Evolutionary conservation across 2,888 invertebrate species (phyloP).

Genomic region (Uropetala carovei): DNA sequence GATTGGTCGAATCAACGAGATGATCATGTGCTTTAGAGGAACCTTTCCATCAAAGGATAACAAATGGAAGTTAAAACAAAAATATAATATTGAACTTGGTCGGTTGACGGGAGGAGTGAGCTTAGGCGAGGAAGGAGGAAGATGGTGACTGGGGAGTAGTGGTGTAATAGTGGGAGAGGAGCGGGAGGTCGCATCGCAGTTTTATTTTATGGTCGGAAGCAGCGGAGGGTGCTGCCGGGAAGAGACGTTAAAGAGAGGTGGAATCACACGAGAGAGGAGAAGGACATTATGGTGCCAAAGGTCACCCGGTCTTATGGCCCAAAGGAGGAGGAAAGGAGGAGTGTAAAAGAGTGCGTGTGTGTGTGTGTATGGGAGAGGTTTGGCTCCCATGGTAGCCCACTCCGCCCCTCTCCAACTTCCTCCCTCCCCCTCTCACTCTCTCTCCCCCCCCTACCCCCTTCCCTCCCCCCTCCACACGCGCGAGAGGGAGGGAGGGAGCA

Average conservation of each 20-base stretch:
- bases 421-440: constrained; percentile 30
- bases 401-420: constrained; percentile 68
- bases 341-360: not conserved
- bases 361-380: not conserved
- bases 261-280: constrained; percentile 72
- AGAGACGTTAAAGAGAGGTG: constrained; percentile 72
- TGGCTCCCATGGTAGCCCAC: not conserved
- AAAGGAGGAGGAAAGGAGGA: not conserved
- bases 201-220: constrained; percentile 21
- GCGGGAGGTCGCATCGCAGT: not conserved
- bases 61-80: no score
- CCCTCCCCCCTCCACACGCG: constrained; percentile 26
- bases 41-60: no score
- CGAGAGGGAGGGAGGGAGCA: constrained; percentile 68
- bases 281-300: constrained; percentile 28
- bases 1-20: no score
- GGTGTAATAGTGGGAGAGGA: not conserved
- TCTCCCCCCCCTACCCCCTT: constrained; percentile 49
- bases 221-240: constrained; percentile 71
- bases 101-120: not conserved
- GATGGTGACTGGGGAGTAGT: not conserved
- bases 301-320: not conserved
- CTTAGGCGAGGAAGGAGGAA: not conserved
- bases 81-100: not conserved
- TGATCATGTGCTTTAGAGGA: no score